Base-by-base conservation (phyloP, 2,888 invertebrate genomes). In the Loripinus fragilis region DNA sequence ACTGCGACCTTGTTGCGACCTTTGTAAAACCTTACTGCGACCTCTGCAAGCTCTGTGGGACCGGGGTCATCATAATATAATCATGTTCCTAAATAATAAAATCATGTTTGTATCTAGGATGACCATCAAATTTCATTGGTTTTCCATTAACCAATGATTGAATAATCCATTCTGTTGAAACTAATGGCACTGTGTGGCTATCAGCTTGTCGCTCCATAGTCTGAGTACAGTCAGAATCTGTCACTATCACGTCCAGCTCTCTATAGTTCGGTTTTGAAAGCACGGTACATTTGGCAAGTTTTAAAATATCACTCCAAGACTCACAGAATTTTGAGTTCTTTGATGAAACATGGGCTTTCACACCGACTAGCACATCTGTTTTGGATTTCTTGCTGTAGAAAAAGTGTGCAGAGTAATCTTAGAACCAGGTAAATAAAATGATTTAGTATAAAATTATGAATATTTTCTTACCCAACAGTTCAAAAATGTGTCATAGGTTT, bases 121-220 rank as follows among this genome's bases (percentile, higher is more conserved):
- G 92, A 15, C 83, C 89, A 8, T 65, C 70, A 69, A 82, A 88
- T 35, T 75, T 76, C 50, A 94, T 92, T 45, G 95, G 92, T 73
- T 94, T 94, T 1, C 95, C 95, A 86, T 95, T 95, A 78, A 96
- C 95, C 50, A 96, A 93, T 86, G 95, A 95, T 87, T 96, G 96
- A 5, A 95, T 94, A 0, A 96, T 94, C 96, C 96, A 96, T 1
- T 95, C 95, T 0, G 96, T 95, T 0, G 96, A 95, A 0, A 96
- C 95, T 0, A 96, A 74, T 0, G 96, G 96, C n/a, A 93, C 88
- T n/a, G 85, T 94, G 87, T 95, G 95, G 71, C 95, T 94, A 73
- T 94, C 94, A 0, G 96, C 96, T 76, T 93, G 93, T 23, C 94
- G 90, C 33, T 94, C 86, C n/a, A 94, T 92, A 88, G 95, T 95